Base-by-base conservation (phyloP, 2,797 vertebrate genomes). In the Parauchenoglanis ngamensis region DNA sequence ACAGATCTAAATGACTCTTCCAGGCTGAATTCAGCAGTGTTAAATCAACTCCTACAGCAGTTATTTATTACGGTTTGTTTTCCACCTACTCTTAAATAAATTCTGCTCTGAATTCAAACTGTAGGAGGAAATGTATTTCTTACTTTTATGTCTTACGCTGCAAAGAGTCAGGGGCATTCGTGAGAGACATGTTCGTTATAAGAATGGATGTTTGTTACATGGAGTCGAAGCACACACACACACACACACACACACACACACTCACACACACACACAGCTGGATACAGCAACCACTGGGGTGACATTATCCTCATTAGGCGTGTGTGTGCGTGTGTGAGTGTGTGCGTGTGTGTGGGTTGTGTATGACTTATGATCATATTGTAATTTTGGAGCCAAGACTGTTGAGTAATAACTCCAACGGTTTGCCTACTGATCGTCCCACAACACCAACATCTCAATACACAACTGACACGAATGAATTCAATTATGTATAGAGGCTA, bases 281-380 rank as follows among this genome's bases (percentile, higher is more conserved):
- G 49, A 70, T 61, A 59, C 25, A 70, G 63, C 40, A 49, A 78
- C 52, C 23, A 7, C 35, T 68, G 35, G 8, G 23, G 40, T 68
- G 61, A 68, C 61, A 67, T 68, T n/a, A 87, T 68, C 15, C 65
- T 78, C 73, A 67, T 52, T 57, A 28, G 72, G 72, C 4, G 40
- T 56, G 54, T 73, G 85, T 86, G 75, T 44, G 61, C 65, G 59
- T 86, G 75, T 46, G 61, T 77, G 59, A 40, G 63, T 72, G 63
- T 75, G 68, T 28, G 56, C 13, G 57, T 57, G 49, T 49, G 49
- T 49, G 49, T 49, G 65, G 28, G 23, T 2, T 68, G 56, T 49
- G 17, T 61, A 72, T 73, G 78, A 81, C 40, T 87, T 86, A 72
- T 61, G 77, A 82, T 63, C 82, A 81, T 17, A 72, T 72, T 40